A percentile compares a stretch with the other conserved stretches of the same genome.
These are phyloP conservation scores for Cinara cedri DNA, from an alignment of 2,888 invertebrate species.

Conservation along the genomic window DNA sequence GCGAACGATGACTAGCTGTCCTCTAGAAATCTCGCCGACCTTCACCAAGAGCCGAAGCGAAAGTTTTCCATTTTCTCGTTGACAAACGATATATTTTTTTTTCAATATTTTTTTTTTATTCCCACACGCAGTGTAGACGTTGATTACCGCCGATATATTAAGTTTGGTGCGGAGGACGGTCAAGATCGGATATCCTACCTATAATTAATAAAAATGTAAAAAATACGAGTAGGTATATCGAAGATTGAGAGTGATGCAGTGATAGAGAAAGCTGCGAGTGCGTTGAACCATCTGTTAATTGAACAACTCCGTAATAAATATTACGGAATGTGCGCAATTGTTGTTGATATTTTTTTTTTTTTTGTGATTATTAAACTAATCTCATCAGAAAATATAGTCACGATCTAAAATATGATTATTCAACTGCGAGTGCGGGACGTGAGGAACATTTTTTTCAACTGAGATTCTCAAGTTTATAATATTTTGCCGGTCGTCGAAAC, in stretches of 20 bases:
- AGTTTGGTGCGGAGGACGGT: not conserved
- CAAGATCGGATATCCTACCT: not conserved
- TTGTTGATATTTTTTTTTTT: not conserved
- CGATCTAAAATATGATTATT: conserved; percentile 29
- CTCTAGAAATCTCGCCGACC: conserved; percentile 56
- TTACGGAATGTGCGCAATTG: conserved; percentile 5
- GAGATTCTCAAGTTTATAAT: not conserved
- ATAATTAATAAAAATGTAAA: not conserved
- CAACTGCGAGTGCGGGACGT: not conserved
- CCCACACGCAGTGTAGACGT: not conserved
- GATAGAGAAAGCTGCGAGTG: conserved; percentile 33
- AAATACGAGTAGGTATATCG: not conserved
- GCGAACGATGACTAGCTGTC: conserved; percentile 46
- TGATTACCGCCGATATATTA: not conserved
- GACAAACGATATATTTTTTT: conserved; percentile 13
- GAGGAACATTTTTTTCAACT: not conserved
- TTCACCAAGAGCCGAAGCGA: conserved; percentile 51
- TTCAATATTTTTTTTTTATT: not conserved
- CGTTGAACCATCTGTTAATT: conserved; percentile 35
- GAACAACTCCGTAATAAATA: conserved; percentile 3
- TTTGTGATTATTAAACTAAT: not conserved
- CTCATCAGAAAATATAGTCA: conserved; percentile 26
- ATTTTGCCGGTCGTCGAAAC: conserved; percentile 1
- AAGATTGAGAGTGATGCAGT: too few relatives aligned
- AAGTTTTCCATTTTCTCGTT: conserved; percentile 53